Evolutionary conservation across 2,888 invertebrate genomes (phyloP).

Genomic region (Idaea dimidiata): DNA sequence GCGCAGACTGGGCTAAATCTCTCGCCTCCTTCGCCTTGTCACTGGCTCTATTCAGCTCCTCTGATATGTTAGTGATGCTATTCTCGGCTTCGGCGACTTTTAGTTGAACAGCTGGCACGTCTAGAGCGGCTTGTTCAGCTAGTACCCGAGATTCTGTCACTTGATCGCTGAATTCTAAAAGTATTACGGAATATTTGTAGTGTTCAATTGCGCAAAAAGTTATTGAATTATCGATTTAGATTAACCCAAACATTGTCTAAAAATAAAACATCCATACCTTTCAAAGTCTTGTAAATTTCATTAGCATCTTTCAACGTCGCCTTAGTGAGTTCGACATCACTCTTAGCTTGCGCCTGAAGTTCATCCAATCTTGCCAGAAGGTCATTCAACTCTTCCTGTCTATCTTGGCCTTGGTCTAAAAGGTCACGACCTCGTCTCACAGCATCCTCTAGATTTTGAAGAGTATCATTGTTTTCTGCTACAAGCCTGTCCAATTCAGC

Average conservation of each 20-base stretch:
- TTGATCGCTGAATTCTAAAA: constrained; percentile 91
- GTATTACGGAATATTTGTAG: not conserved
- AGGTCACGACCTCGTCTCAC: constrained; percentile 84
- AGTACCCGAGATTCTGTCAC: constrained; percentile 91
- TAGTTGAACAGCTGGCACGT: constrained; percentile 87
- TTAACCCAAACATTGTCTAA: too few relatives aligned
- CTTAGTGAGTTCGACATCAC: constrained; percentile 92
- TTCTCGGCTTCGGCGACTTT: constrained; percentile 82
- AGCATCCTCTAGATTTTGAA: constrained; percentile 84
- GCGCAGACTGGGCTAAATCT: constrained; percentile 88
- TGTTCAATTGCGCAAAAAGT: too few relatives aligned
- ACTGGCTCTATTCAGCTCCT: constrained; percentile 88
- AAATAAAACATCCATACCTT: constrained; percentile 39
- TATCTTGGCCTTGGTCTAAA: constrained; percentile 78
- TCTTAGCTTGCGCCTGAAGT: constrained; percentile 87
- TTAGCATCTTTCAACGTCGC: constrained; percentile 55
- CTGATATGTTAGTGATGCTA: constrained; percentile 85
- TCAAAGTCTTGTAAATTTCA: constrained; percentile 44
- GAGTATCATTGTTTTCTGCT: constrained; percentile 78
- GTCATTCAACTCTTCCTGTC: constrained; percentile 89
- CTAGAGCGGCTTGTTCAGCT: constrained; percentile 88
- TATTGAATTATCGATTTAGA: not conserved
- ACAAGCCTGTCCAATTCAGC: constrained; percentile 73
- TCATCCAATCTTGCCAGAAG: constrained; percentile 89
- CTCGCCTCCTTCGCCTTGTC: constrained; percentile 87